Evolutionary conservation across 2,113 vertebrate genomes (phyloP), one percentile per base, ranked within the genome.

Genomic region (Cynopterus brachyotis): DNA sequence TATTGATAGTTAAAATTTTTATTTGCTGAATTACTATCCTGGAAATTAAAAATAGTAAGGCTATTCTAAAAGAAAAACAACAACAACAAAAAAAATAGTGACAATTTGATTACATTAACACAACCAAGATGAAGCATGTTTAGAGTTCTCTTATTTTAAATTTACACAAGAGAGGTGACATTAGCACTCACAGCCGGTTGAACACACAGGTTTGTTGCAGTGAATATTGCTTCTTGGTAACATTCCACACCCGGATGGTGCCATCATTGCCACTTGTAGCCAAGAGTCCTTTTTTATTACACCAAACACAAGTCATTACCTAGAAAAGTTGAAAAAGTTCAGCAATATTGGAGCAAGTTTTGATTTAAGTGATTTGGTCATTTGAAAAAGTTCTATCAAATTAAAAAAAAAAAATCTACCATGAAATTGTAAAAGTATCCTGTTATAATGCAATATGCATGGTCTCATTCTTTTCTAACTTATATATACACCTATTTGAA

Each of bases 291-390:
- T 99, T 99, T 97, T 99, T 99, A 98, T 96, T 99, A 98, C 99
- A 99, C 99, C 99, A 99, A n/a, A 99, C 98, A 83, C 99, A 99
- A 0, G 99, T 99, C 98, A 99, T 99, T 66, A 99, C 99, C 99
- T 99, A 98, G 7, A 98, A 97, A 96, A 69, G 91, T 30, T 45
- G 67, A 80, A 90, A 96, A 94, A 90, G 59, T 53, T 32, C 22
- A 97, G 70, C 93, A 93, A 1, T 9, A 88, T 24, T 53, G 94
- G 35, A 97, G n/a, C 5, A 90, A 94, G 47, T 45, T 88, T 95
- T 93, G 7, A 90, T 24, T 84, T 16, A 62, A 90, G 79, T 69
- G 17, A 76, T 66, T 94, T 37, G 42, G 76, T 70, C 45, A 96
- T 80, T 40, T 97, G 16, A 72, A 70, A 94, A 88, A 93, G 4